Conservation (phyloP, 2,888 invertebrate species). For the Calephelis perditalis region DNA sequence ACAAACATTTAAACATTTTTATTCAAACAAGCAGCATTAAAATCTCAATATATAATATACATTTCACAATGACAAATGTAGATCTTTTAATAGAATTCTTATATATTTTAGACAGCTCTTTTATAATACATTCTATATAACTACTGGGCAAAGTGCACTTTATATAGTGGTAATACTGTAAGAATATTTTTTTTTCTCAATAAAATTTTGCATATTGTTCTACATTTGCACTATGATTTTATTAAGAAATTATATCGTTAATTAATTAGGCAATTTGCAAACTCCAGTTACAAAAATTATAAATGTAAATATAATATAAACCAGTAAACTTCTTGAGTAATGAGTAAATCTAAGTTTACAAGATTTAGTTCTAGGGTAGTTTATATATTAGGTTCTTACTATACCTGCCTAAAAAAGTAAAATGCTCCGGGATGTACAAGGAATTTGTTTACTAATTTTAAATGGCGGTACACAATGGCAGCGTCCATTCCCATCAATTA, state of each 20-base stretch:
- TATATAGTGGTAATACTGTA: slow-evolving; percentile 38
- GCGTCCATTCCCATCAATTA: too few species aligned
- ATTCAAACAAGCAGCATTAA: slow-evolving; percentile 5
- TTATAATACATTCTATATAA: slow-evolving; percentile 9
- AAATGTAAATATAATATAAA: too few species aligned
- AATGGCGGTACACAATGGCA: too few species aligned
- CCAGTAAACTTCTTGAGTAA: too few species aligned
- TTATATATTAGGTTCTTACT: too few species aligned
- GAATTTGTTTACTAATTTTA: too few species aligned
- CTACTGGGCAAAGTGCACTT: slow-evolving; percentile 32
- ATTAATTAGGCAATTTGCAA: too few species aligned
- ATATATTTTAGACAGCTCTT: slow-evolving; percentile 8
- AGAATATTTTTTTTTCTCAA: slow-evolving; percentile 5
- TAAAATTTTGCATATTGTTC: slow-evolving; percentile 4
- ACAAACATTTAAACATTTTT: slow-evolving; percentile 9
- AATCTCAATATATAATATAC: slow-evolving; percentile 1
- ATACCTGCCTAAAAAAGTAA: too few species aligned
- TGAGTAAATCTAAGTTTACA: too few species aligned
- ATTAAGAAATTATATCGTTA: not conserved
- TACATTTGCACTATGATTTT: slow-evolving; percentile 9
- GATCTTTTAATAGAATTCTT: slow-evolving; percentile 4
- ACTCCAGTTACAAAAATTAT: too few species aligned
- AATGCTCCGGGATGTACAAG: too few species aligned
- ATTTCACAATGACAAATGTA: slow-evolving; percentile 9
- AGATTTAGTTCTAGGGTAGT: too few species aligned